A percentile compares a stretch with the other conserved stretches of the same genome.
These are phyloP conservation scores for Magallana nippona DNA, from an alignment of 2,888 invertebrate species.

Conservation along the genomic window DNA sequence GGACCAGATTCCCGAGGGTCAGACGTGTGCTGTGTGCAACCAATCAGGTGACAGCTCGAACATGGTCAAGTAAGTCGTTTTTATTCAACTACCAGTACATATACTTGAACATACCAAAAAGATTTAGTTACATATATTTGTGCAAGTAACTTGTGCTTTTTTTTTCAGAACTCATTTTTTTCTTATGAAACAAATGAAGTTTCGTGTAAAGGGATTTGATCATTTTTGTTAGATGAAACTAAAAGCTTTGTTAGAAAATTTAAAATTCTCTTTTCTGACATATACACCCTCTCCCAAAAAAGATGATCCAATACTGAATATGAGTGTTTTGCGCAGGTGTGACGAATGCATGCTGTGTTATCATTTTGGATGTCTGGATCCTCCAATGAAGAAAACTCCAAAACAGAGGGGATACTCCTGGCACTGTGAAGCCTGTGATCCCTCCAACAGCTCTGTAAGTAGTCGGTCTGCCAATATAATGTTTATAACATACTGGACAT, in stretches of 20 bases:
- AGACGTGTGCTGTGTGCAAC: slow-evolving; percentile 69
- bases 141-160: no score
- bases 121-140: no score
- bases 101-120: no score
- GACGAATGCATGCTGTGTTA: slow-evolving; percentile 94
- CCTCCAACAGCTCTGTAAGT: slow-evolving; percentile 66
- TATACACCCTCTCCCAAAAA: neutral
- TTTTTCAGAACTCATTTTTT: no score
- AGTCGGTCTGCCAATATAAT: neutral
- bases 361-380: slow-evolving; percentile 95
- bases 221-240: no score
- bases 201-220: no score
- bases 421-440: slow-evolving; percentile 96
- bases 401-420: slow-evolving; percentile 96
- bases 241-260: no score
- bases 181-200: no score
- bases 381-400: slow-evolving; percentile 95
- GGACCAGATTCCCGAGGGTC: slow-evolving; percentile 39
- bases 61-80: slow-evolving; percentile 67
- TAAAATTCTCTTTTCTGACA: neutral
- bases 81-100: no score
- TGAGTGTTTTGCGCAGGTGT: slow-evolving; percentile 83
- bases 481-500: no score
- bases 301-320: neutral
- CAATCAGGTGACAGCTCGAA: slow-evolving; percentile 61